A percentile compares a stretch with the other conserved stretches of the same genome.
Evolutionary conservation across 2,888 invertebrate species (phyloP).

Genomic region (Athripsodes cinereus): DNA sequence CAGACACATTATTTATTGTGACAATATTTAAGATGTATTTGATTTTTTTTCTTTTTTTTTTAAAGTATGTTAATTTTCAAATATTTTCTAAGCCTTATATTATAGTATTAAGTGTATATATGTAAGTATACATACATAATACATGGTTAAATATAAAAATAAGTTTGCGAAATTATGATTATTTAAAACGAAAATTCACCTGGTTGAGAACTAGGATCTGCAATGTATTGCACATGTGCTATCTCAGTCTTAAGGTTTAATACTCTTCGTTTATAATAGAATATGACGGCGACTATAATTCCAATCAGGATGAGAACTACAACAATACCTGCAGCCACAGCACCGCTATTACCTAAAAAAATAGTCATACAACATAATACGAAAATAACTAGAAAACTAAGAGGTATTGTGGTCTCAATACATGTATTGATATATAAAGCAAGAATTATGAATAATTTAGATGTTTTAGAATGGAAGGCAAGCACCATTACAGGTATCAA

Average conservation of each 20-base stretch:
- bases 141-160: background rate
- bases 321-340: slow-evolving; percentile 60
- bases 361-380: slow-evolving; percentile 2
- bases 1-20: no score
- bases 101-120: no score
- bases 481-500: no score
- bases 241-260: slow-evolving; percentile 80
- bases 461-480: no score
- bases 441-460: no score
- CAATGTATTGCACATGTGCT: slow-evolving; percentile 81
- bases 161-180: no score
- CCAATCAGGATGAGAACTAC: slow-evolving; percentile 58
- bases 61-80: background rate
- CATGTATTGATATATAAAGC: no score
- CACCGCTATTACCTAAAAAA: slow-evolving; percentile 42
- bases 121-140: no score
- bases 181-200: no score
- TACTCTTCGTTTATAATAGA: slow-evolving; percentile 78
- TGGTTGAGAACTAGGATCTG: slow-evolving; percentile 63
- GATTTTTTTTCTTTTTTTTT: no score
- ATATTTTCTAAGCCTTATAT: background rate
- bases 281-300: slow-evolving; percentile 54
- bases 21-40: no score
- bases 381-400: background rate
- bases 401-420: no score